Conservation (phyloP, 92 coral and sea anemone species). For the Diadumene lineata region DNA sequence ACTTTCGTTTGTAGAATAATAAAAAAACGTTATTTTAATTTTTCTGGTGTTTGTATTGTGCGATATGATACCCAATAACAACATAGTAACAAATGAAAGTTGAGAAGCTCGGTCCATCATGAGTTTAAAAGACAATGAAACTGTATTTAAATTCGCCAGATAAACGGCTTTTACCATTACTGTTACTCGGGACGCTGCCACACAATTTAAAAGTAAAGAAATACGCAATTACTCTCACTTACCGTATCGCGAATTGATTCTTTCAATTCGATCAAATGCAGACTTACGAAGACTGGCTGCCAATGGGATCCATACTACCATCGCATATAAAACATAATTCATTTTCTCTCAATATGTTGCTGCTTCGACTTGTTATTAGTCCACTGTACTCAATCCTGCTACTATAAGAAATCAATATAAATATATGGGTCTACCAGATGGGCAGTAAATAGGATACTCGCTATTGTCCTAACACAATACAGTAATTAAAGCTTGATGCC, state of each 20-base stretch:
- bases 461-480: not conserved
- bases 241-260: slow-evolving; percentile 59
- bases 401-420: not conserved
- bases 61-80: too few relatives aligned
- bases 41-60: too few relatives aligned
- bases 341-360: not conserved
- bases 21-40: too few relatives aligned
- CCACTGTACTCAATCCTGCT: not conserved
- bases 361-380: not conserved
- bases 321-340: not conserved
- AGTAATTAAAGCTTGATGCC: too few relatives aligned
- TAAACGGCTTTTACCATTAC: too few relatives aligned
- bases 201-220: not conserved
- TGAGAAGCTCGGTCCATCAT: too few relatives aligned
- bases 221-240: slow-evolving; percentile 17
- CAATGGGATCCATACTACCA: not conserved
- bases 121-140: too few relatives aligned
- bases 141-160: too few relatives aligned
- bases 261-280: slow-evolving; percentile 67
- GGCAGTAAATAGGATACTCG: not conserved
- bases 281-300: not conserved
- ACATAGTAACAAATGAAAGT: too few relatives aligned
- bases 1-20: too few relatives aligned
- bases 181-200: too few relatives aligned
- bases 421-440: not conserved